Evolutionary conservation across 2,113 vertebrate genomes (phyloP).

Genomic region (Eublepharis macularius): DNA sequence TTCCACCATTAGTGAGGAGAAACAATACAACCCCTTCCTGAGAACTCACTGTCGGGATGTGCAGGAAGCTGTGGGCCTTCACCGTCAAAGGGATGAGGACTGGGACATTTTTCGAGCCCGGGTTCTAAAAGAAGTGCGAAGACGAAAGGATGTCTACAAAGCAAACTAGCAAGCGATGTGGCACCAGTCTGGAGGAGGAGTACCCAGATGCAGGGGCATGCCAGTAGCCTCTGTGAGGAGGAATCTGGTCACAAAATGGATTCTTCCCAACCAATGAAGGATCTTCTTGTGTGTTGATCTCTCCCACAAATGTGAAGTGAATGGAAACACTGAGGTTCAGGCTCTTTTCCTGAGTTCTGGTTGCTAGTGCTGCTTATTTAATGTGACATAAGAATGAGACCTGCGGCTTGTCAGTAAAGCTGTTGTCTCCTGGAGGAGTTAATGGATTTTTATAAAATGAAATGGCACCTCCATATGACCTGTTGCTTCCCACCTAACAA

Average conservation of each 20-base stretch:
- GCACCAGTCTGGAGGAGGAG: neutral
- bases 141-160: constrained; percentile 90
- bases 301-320: neutral
- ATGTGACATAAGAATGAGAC: too few species aligned
- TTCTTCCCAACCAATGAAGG: neutral
- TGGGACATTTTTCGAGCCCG: constrained; percentile 83
- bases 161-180: constrained; percentile 49
- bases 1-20: constrained; percentile 91
- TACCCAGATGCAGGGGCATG: neutral
- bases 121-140: constrained; percentile 88
- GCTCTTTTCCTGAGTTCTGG: neutral
- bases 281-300: neutral
- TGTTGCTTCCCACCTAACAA: neutral
- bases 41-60: constrained; percentile 85
- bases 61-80: constrained; percentile 83
- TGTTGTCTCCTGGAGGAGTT: neutral
- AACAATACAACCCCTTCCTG: constrained; percentile 94
- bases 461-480: neutral
- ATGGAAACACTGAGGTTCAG: neutral
- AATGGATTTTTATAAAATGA: neutral
- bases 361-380: neutral
- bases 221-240: neutral
- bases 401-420: neutral
- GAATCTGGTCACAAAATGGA: neutral
- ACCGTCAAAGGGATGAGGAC: constrained; percentile 76